A percentile compares a stretch with the other conserved stretches of the same genome.
Evolutionary conservation across 2,797 vertebrate genomes (phyloP).

Genomic region (Lindbergichthys nudifrons): DNA sequence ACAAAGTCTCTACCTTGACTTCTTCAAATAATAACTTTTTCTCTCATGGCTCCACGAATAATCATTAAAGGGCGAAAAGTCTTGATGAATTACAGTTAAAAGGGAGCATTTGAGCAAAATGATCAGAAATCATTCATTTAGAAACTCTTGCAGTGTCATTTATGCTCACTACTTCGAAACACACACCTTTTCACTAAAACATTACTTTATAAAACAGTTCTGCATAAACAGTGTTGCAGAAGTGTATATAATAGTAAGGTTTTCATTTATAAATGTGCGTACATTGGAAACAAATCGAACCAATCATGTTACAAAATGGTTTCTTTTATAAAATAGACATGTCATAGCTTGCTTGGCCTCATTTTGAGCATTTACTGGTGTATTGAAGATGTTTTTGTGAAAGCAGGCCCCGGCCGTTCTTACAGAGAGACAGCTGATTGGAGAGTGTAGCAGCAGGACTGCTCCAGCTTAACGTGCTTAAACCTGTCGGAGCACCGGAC

Average conservation of each 20-base stretch:
- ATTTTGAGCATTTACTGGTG: background rate
- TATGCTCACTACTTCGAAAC: too few relatives aligned
- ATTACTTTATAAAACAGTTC: too few relatives aligned
- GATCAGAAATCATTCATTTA: too few relatives aligned
- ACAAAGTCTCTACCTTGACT: slow-evolving; percentile 6
- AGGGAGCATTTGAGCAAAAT: too few relatives aligned
- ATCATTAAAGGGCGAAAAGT: too few relatives aligned
- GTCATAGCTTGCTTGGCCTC: background rate
- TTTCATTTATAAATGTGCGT: too few relatives aligned
- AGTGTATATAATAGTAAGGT: too few relatives aligned
- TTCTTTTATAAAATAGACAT: slow-evolving; percentile 24
- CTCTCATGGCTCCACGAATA: too few relatives aligned
- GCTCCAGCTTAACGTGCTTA: slow-evolving; percentile 43
- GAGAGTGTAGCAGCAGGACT: slow-evolving; percentile 62
- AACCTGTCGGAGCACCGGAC: slow-evolving; percentile 28
- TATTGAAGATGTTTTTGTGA: slow-evolving; percentile 38
- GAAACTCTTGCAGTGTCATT: too few relatives aligned
- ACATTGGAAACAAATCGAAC: background rate
- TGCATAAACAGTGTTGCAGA: too few relatives aligned
- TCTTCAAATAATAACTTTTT: background rate
- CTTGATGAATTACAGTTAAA: too few relatives aligned
- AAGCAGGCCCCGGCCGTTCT: slow-evolving; percentile 1
- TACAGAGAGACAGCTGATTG: slow-evolving; percentile 29
- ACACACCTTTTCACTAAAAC: too few relatives aligned
- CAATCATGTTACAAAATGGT: background rate